These are phyloP conservation scores for Perdita meconis DNA, from an alignment of 2,888 invertebrate genomes.

Conservation along the genomic window DNA sequence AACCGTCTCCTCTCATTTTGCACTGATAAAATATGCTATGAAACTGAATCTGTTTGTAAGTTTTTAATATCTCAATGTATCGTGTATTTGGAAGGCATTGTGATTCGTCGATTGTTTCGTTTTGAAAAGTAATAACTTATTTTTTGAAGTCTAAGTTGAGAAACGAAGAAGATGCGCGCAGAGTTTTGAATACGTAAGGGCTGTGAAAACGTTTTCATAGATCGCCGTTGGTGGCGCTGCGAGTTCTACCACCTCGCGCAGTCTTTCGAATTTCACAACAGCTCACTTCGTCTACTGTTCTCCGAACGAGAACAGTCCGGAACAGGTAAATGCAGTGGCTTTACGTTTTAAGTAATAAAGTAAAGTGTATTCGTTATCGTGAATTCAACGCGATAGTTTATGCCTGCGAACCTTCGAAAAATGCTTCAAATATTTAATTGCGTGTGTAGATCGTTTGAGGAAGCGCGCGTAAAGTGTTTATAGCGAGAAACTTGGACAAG, in stretches of 20 bases:
- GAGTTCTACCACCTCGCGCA: background rate
- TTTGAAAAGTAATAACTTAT: background rate
- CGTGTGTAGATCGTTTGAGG: background rate
- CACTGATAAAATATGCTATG: too few relatives aligned
- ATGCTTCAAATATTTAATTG: background rate
- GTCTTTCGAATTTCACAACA: slow-evolving; percentile 51
- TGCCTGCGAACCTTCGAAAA: too few relatives aligned
- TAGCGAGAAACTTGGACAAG: slow-evolving; percentile 1
- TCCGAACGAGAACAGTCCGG: slow-evolving; percentile 26
- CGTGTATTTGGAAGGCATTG: too few relatives aligned
- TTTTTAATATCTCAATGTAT: too few relatives aligned
- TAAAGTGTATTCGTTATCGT: background rate
- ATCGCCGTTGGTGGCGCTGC: slow-evolving; percentile 41
- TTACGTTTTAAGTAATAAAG: background rate
- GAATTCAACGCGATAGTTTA: background rate
- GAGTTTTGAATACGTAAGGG: slow-evolving; percentile 21
- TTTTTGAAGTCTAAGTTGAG: background rate
- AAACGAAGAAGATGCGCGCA: background rate
- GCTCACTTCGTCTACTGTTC: slow-evolving; percentile 48
- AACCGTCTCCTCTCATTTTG: too few relatives aligned
- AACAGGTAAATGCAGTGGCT: background rate
- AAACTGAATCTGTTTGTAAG: too few relatives aligned
- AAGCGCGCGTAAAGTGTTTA: slow-evolving; percentile 2
- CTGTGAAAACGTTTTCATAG: slow-evolving; percentile 18
- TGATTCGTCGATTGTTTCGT: too few relatives aligned